Evolutionary conservation across 2,888 invertebrate genomes (phyloP).

Genomic region (Philaethria dido): DNA sequence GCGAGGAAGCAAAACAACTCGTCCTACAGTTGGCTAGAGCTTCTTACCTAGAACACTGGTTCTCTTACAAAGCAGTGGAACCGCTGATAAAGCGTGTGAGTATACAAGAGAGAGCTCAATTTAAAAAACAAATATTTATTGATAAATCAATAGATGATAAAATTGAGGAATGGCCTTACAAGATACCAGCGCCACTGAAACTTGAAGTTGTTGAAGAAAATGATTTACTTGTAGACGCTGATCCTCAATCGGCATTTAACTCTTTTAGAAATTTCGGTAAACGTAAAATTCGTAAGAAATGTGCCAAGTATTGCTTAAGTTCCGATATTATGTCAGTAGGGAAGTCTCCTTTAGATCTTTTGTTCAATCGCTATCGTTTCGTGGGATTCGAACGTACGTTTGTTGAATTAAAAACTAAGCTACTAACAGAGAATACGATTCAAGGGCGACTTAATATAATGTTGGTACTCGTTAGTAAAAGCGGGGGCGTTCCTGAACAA

Average conservation of each 20-base stretch:
- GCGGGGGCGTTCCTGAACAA: conserved; percentile 56
- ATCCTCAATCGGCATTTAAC: conserved; percentile 36
- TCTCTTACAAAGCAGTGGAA: conserved; percentile 59
- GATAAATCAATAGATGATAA: conserved; percentile 53
- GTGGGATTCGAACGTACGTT: conserved; percentile 58
- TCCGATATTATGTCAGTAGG: neutral
- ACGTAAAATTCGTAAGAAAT: conserved; percentile 15
- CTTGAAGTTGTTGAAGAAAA: conserved; percentile 41
- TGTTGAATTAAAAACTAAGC: conserved; percentile 56
- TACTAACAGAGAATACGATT: conserved; percentile 53
- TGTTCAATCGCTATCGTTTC: conserved; percentile 65
- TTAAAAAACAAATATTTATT: conserved; percentile 60
- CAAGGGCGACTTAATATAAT: conserved; percentile 64
- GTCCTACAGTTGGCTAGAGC: conserved; percentile 56
- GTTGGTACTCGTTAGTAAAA: conserved; percentile 68
- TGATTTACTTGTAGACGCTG: conserved; percentile 52
- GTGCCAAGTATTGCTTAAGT: neutral
- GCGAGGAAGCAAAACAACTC: conserved; percentile 57
- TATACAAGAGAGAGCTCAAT: conserved; percentile 49
- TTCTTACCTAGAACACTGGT: conserved; percentile 54
- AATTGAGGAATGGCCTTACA: conserved; percentile 55
- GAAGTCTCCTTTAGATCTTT: conserved; percentile 54
- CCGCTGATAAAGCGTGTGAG: conserved; percentile 57
- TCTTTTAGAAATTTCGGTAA: neutral
- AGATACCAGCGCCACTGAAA: conserved; percentile 43